phyloP scores from a whole-genome alignment of 92 coral and sea anemone species.

The Ricordea florida region DNA sequence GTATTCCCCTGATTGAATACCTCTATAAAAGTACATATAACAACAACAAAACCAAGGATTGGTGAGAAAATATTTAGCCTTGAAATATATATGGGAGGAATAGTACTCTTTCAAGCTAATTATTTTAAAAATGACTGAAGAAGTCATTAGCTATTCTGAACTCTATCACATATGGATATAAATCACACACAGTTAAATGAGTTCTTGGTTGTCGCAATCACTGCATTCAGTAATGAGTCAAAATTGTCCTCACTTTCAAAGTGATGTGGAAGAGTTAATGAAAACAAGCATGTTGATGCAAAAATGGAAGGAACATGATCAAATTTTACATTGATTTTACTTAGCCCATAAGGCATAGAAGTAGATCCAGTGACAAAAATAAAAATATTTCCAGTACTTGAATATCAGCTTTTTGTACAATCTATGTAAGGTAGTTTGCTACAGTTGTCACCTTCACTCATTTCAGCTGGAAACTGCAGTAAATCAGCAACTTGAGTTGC shows the following conservation, averaged over 20 bases:
- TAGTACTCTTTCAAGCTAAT: too few relatives aligned
- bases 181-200: constrained; percentile 47
- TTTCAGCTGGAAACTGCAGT: constrained; percentile 27
- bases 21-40: too few relatives aligned
- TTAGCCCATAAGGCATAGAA: constrained; percentile 51
- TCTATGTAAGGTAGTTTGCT: neutral
- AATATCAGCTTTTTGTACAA: constrained; percentile 15
- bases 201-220: constrained; percentile 18
- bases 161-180: too few relatives aligned
- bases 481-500: constrained; percentile 10
- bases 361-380: constrained; percentile 56
- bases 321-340: constrained; percentile 44
- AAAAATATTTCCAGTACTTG: constrained; percentile 17
- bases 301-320: constrained; percentile 30
- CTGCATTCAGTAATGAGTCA: constrained; percentile 22
- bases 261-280: constrained; percentile 38
- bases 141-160: too few relatives aligned
- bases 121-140: too few relatives aligned
- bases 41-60: too few relatives aligned
- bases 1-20: too few relatives aligned
- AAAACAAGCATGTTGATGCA: too few relatives aligned
- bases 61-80: too few relatives aligned
- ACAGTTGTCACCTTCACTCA: constrained; percentile 12
- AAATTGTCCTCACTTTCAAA: constrained; percentile 40
- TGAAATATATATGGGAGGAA: too few relatives aligned